Evolutionary conservation across 2,113 vertebrate species (phyloP).

Genomic region (Carollia perspicillata): DNA sequence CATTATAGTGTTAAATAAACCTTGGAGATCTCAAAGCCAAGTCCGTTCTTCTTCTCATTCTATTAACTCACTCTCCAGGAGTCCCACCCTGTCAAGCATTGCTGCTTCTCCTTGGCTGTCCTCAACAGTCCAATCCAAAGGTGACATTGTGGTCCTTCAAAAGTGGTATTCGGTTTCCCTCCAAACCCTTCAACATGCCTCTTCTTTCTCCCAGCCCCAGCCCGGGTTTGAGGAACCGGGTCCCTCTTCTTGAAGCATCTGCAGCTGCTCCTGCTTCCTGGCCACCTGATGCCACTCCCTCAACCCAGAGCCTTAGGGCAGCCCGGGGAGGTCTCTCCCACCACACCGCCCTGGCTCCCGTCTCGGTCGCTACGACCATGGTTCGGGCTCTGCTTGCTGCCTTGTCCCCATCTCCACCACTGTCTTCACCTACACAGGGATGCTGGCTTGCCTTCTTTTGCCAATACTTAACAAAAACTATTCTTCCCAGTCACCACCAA

Average conservation of each 20-base stretch:
- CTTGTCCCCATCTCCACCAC: background rate
- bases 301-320: background rate
- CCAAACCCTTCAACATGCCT: background rate
- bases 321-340: background rate
- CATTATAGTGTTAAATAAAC: conserved; percentile 12
- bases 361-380: background rate
- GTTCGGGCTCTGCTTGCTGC: background rate
- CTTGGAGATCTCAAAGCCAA: conserved; percentile 16
- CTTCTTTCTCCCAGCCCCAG: background rate
- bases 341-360: background rate
- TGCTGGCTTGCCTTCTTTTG: background rate
- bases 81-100: background rate
- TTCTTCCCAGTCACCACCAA: background rate
- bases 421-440: background rate
- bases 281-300: background rate
- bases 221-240: background rate
- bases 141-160: background rate
- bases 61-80: background rate
- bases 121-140: background rate
- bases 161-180: background rate
- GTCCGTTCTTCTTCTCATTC: background rate
- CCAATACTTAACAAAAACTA: background rate
- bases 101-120: background rate
- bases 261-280: too few species aligned
- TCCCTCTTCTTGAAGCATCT: background rate